These are phyloP conservation scores for Anguilla marmorata DNA, from an alignment of 2,797 vertebrate species.

Conservation along the genomic window DNA sequence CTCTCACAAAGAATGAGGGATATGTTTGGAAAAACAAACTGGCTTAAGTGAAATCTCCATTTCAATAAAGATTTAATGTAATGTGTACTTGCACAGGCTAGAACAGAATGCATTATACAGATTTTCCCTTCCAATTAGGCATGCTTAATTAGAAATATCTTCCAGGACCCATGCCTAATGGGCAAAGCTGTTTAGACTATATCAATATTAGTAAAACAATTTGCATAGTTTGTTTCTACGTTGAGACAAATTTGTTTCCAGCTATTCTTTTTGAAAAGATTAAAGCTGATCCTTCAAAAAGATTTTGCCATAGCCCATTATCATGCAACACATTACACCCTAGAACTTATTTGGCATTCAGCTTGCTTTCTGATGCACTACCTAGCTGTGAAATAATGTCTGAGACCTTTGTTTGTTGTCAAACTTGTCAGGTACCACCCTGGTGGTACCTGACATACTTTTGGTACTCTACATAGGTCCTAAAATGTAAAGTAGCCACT, in stretches of 20 bases:
- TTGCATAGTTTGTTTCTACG: background rate
- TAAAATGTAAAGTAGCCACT: background rate
- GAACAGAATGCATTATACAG: constrained; percentile 3
- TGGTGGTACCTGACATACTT: background rate
- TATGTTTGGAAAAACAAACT: constrained; percentile 6
- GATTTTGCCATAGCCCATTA: background rate
- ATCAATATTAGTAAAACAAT: constrained; percentile 21
- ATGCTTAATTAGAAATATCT: constrained; percentile 18
- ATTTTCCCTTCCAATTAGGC: constrained; percentile 1
- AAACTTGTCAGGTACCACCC: background rate
- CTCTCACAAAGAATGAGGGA: background rate
- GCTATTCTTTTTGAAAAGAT: constrained; percentile 6
- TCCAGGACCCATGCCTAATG: constrained; percentile 3
- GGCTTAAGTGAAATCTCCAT: background rate
- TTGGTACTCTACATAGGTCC: background rate
- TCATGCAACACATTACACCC: too few relatives aligned
- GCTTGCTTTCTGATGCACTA: background rate
- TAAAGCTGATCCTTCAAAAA: background rate
- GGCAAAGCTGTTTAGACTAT: background rate
- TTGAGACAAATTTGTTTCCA: background rate
- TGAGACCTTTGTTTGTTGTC: background rate
- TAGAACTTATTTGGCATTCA: background rate
- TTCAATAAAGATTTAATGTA: background rate
- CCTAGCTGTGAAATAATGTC: background rate
- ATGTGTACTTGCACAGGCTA: background rate